A percentile compares a stretch with the other conserved stretches of the same genome.
phyloP scores from a whole-genome alignment of 2,797 vertebrate genomes.

The Danio tinwini region DNA sequence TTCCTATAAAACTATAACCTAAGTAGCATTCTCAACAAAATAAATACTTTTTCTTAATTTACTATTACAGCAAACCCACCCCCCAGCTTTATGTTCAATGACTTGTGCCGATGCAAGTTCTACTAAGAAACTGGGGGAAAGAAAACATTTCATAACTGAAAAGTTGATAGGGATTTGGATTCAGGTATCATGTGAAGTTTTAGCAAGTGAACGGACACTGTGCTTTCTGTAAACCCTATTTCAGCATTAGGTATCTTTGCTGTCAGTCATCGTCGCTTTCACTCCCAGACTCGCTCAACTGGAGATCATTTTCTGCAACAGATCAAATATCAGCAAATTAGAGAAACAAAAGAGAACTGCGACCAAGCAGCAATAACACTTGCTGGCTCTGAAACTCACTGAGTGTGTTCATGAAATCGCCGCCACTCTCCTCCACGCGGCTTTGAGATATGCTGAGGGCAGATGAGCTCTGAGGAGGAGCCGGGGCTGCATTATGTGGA shows the following conservation, averaged over 20 bases:
- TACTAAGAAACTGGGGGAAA: constrained; percentile 21
- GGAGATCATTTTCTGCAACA: constrained; percentile 91
- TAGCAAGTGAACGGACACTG: background rate
- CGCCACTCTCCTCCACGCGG: constrained; percentile 78
- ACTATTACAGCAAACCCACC: constrained; percentile 20
- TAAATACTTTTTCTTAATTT: constrained; percentile 53
- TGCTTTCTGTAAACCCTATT: constrained; percentile 32
- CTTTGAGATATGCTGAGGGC: constrained; percentile 67
- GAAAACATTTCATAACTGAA: constrained; percentile 32
- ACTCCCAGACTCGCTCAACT: constrained; percentile 95
- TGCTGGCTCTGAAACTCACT: constrained; percentile 79
- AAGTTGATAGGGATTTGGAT: constrained; percentile 26
- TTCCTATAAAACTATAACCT: constrained; percentile 35
- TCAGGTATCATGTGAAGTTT: constrained; percentile 10
- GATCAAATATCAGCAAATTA: constrained; percentile 20
- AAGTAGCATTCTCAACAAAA: constrained; percentile 47
- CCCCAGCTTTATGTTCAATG: constrained; percentile 33
- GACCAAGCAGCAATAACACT: background rate
- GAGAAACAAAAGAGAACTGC: background rate
- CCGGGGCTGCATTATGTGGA: constrained; percentile 63
- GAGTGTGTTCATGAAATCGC: constrained; percentile 91
- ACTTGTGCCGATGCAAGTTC: constrained; percentile 34
- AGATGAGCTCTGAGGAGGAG: constrained; percentile 72
- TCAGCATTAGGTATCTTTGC: constrained; percentile 1
- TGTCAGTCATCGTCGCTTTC: constrained; percentile 91